Base-by-base conservation (phyloP, 2,797 vertebrate genomes). In the Thunnus albacares region DNA sequence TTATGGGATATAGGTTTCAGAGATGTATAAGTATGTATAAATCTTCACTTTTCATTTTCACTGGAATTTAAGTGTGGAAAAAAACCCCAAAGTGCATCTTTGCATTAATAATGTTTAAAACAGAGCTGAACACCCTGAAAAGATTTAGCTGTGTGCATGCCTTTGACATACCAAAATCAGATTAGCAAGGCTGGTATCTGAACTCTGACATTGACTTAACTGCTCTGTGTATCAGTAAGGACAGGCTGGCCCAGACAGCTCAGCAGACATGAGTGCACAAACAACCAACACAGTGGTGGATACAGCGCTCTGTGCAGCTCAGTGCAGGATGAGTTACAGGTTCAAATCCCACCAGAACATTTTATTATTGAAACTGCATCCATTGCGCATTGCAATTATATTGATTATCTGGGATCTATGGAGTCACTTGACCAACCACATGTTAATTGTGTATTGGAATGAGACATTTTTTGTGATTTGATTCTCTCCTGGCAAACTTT, bases 211-310 rank as follows among this genome's bases (percentile, higher is more conserved):
- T 33, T 71, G 47, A 6, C 26, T 59, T 60, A 6, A 47, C 14
- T 20, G 49, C 26, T 41, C 43, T 71, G 72, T 74, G 11, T 74
- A 63, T 75, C 53, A 69, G 62, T 20, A 67, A 80, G 70, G 66
- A 62, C 51, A 20, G 15, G 51, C 24, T 52, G 18, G 13, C 20
- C 22, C 43, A 14, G 59, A 52, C 15, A 22, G 58, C 20, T 78
- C 18, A 75, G 5, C 28, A 80, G 77, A 77, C 75, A 75, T 30
- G 9, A 20, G 53, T 14, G n/a, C 59, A 74, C 60, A 59, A 30
- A 52, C 41, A 56, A 41, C 24, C 17, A 6, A 17, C 38, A 22
- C 33, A 51, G 12, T n/a, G 24, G 59, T 47, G 0, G 2, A 64
- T 13, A 7, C 38, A 24, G 17, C 30, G 28, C 26, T 6, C 56